Percentiles rank a stretch among this genome's conserved stretches.
phyloP scores from a whole-genome alignment of 2,888 invertebrate genomes.

The Leptinotarsa haldemani region DNA sequence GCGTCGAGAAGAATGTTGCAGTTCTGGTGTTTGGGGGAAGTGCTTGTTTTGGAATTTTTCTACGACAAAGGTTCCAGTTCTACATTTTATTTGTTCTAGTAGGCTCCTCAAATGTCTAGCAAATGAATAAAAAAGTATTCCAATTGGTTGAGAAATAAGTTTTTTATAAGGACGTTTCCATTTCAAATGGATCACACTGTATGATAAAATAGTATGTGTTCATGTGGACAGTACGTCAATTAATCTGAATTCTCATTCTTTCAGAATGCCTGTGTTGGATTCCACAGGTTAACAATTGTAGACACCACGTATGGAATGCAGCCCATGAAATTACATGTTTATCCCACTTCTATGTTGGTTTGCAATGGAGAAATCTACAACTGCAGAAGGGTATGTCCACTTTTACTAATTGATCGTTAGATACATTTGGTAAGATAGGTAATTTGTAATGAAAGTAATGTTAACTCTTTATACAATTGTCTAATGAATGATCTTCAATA shows the following conservation, averaged over 20 bases:
- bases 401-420: not conserved
- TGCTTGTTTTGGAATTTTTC: too few species aligned
- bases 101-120: too few species aligned
- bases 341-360: conserved; percentile 74
- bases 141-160: too few species aligned
- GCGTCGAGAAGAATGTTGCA: too few species aligned
- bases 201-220: too few species aligned
- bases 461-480: not conserved
- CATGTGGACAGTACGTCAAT: not conserved
- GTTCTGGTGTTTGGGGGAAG: too few species aligned
- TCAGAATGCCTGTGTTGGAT: conserved; percentile 75
- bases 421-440: not conserved
- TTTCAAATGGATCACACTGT: too few species aligned
- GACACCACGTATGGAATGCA: conserved; percentile 82
- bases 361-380: conserved; percentile 93
- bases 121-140: too few species aligned
- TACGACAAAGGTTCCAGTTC: too few species aligned
- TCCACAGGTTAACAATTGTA: conserved; percentile 78
- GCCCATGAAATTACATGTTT: conserved; percentile 77
- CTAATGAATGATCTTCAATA: conserved; percentile 20
- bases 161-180: too few species aligned
- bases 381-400: conserved; percentile 68
- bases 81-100: too few species aligned
- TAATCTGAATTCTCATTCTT: conserved; percentile 44
- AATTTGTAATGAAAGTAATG: not conserved